A percentile compares a stretch with the other conserved stretches of the same genome.
Evolutionary conservation across 2,888 invertebrate species (phyloP).

Genomic region (Caenorhabditis sp.): DNA sequence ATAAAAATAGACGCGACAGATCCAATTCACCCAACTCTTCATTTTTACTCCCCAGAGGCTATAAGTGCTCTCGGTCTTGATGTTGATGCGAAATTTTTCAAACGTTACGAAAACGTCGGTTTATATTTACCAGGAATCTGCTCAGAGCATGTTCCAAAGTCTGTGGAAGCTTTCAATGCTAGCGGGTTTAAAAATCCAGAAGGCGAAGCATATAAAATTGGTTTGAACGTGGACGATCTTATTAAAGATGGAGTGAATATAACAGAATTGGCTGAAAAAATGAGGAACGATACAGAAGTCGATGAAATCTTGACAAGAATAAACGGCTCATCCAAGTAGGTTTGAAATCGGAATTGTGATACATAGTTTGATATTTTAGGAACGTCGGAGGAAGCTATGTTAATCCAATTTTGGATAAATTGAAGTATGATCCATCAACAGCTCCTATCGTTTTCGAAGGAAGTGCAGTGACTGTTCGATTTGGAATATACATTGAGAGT

Average conservation of each 20-base stretch:
- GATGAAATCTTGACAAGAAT: constrained; percentile 68
- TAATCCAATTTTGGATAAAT: constrained; percentile 66
- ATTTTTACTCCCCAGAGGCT: constrained; percentile 51
- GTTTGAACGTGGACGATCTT: constrained; percentile 67
- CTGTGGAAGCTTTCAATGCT: constrained; percentile 64
- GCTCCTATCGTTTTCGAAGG: constrained; percentile 67
- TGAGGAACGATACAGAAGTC: constrained; percentile 70
- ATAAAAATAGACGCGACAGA: constrained; percentile 63
- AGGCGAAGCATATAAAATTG: constrained; percentile 66
- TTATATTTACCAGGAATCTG: constrained; percentile 66
- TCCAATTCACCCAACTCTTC: constrained; percentile 60
- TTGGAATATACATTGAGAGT: constrained; percentile 70
- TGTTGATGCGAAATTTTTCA: constrained; percentile 50
- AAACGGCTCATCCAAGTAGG: constrained; percentile 55
- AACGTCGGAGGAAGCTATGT: constrained; percentile 65
- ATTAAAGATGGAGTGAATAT: constrained; percentile 66
- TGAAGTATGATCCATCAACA: constrained; percentile 69
- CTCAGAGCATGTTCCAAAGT: constrained; percentile 64
- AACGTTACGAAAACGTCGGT: constrained; percentile 59
- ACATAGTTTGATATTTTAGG: too few relatives aligned
- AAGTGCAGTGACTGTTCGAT: constrained; percentile 66
- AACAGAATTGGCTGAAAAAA: constrained; percentile 67
- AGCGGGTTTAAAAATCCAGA: constrained; percentile 67
- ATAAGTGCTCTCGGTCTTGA: constrained; percentile 49
- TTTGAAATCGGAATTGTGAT: background rate